A percentile compares a stretch with the other conserved stretches of the same genome.
Conservation (phyloP, 2,888 invertebrate genomes). For the Andrena fulva region DNA sequence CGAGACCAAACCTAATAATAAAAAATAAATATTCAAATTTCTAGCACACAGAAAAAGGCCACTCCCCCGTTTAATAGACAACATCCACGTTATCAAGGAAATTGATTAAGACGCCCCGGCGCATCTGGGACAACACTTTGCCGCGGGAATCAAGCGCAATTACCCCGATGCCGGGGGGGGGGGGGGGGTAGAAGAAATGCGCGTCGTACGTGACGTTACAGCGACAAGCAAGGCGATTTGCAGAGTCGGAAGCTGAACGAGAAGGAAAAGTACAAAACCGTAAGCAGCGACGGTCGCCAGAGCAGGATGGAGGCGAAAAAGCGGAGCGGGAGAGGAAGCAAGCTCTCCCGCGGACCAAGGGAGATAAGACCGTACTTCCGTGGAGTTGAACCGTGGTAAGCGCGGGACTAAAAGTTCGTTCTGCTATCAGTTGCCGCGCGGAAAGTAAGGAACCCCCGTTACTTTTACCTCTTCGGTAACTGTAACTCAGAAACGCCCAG, state of each 20-base stretch:
- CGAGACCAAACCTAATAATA: background rate
- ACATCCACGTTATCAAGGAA: background rate
- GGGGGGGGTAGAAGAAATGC: constrained; percentile 1
- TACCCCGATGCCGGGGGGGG: constrained; percentile 9
- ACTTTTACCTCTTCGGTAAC: constrained; percentile 67
- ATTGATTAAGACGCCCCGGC: constrained; percentile 7
- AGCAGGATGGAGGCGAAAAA: constrained; percentile 14
- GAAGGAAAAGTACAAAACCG: constrained; percentile 40
- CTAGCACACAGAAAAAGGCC: background rate
- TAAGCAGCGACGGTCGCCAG: constrained; percentile 26
- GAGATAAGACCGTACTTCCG: constrained; percentile 73
- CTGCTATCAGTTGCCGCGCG: constrained; percentile 74
- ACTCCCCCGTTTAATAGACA: background rate
- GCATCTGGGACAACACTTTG: background rate
- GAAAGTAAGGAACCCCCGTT: constrained; percentile 66
- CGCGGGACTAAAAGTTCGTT: constrained; percentile 77
- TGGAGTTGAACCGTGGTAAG: constrained; percentile 74
- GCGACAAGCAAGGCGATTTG: constrained; percentile 57
- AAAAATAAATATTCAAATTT: background rate
- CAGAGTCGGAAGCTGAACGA: constrained; percentile 25
- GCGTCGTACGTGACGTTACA: constrained; percentile 60
- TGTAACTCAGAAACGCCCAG: constrained; percentile 70
- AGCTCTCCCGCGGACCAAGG: constrained; percentile 59
- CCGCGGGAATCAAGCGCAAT: constrained; percentile 44
- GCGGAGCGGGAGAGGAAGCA: constrained; percentile 45